Evolutionary conservation across 2,797 vertebrate species (phyloP), one percentile per base, ranked within the genome.

Genomic region (Myiothlypis coronata): DNA sequence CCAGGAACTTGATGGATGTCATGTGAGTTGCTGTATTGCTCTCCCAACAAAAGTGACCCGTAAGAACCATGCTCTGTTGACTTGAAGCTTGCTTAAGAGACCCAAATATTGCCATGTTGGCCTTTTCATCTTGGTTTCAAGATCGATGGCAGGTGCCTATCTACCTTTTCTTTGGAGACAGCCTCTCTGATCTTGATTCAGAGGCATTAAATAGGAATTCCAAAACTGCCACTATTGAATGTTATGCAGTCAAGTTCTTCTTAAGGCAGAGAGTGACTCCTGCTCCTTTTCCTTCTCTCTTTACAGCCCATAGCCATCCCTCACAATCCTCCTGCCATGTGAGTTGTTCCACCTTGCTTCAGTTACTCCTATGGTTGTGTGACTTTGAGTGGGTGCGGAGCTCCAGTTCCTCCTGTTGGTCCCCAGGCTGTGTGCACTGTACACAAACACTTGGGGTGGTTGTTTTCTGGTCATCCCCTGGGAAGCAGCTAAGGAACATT

Each of bases 291-390:
- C 12, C 16, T 44, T 34, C n/a, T 63, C 9, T 8, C 39, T 53
- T 53, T 63, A 71, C 3, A 44, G 7, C 27, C 47, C 22, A 4
- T 28, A 2, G 26, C 24, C 53, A 30, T 69, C 24, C 12, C 10
- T 50, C 10, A 3, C 2, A 2, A 26, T 30, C 11, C 20, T 59
- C 26, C 26, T 6, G 27, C 5, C 7, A 10, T 5, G 9, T 9
- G 27, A 71, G 47, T 27, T 44, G 9, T 53, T 70, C 47, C 56
- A 37, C n/a, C 23, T 9, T 9, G 18, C 17, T 26, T 37, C n/a
- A 37, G 39, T 52, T 35, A 27, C 37, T 53, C 18, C 47, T 37
- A 1, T 32, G 47, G 13, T 4, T 50, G 22, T 52, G n/a, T 61
- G 12, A 27, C 11, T 70, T 44, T 35, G 21, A 16, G 10, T 32